These are phyloP conservation scores for Sinocyclocheilus grahami DNA, from an alignment of 2,113 vertebrate genomes.

Conservation along the genomic window DNA sequence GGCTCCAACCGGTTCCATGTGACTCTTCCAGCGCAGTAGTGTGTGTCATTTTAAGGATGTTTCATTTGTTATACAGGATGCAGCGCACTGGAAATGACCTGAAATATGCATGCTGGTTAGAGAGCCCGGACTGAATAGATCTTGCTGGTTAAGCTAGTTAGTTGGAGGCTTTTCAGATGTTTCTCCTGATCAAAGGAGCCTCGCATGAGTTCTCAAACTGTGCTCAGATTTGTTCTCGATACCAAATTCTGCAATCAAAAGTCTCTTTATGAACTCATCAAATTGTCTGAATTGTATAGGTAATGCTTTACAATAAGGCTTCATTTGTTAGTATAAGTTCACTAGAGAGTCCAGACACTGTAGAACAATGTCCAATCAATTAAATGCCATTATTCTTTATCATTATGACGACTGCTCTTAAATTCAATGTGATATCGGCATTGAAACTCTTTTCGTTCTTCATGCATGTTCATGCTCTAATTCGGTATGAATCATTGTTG, in stretches of 20 bases:
- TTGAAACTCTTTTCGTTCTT: no score
- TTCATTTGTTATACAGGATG: not conserved
- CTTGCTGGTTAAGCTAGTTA: not conserved
- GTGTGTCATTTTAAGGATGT: constrained; percentile 13
- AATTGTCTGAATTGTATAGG: no score
- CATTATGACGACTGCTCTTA: not conserved
- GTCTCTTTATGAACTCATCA: no score
- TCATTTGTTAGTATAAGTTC: not conserved
- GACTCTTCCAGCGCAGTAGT: not conserved
- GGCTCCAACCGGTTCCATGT: not conserved
- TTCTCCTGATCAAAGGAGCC: no score
- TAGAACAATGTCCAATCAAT: not conserved
- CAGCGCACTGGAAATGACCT: not conserved
- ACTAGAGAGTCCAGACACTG: not conserved
- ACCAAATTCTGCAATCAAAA: no score
- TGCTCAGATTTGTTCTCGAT: no score
- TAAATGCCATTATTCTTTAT: not conserved
- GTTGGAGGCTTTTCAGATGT: not conserved
- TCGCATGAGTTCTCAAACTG: no score
- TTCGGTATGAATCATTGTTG: not conserved
- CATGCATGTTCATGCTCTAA: no score
- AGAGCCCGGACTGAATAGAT: not conserved
- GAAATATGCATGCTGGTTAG: not conserved
- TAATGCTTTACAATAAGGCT: no score
- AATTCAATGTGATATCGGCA: not conserved